phyloP scores from a whole-genome alignment of 2,113 vertebrate species.

The Ammodytes dubius region DNA sequence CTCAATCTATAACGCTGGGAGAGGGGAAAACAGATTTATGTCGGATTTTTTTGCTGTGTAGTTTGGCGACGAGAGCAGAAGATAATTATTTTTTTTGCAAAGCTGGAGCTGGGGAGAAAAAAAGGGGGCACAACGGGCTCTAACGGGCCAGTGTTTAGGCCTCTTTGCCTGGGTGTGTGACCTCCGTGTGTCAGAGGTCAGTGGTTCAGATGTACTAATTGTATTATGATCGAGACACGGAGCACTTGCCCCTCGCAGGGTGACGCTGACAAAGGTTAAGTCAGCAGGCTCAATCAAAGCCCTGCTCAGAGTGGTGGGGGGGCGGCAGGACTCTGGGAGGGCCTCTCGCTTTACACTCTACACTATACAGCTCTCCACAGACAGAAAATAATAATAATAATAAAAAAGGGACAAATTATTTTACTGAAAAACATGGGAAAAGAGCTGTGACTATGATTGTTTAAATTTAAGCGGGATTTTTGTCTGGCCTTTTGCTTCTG shows the following conservation, averaged over 20 bases:
- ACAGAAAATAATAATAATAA: constrained; percentile 20
- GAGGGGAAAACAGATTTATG: constrained; percentile 63
- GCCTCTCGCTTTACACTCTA: constrained; percentile 59
- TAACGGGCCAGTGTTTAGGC: constrained; percentile 1
- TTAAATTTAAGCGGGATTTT: not conserved
- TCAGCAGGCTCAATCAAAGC: constrained; percentile 90
- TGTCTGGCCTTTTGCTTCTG: constrained; percentile 6
- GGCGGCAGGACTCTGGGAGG: constrained; percentile 54
- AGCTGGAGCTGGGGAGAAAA: constrained; percentile 50
- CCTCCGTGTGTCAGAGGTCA: constrained; percentile 81
- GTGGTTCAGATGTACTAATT: constrained; percentile 91
- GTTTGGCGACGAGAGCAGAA: constrained; percentile 20
- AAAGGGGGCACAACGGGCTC: constrained; percentile 8
- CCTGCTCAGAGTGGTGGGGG: constrained; percentile 81
- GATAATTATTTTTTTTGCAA: not conserved
- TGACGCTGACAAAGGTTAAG: constrained; percentile 92
- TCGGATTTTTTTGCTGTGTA: constrained; percentile 38
- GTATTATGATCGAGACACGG: constrained; percentile 92
- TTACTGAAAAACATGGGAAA: not conserved
- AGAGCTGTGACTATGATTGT: not conserved
- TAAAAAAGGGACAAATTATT: not conserved
- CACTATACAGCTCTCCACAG: constrained; percentile 73
- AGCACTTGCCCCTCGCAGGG: constrained; percentile 90
- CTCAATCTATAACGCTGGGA: constrained; percentile 18
- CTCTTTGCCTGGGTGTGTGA: constrained; percentile 33